Evolutionary conservation across 2,797 vertebrate genomes (phyloP).

Genomic region (Spondyliosoma cantharus): DNA sequence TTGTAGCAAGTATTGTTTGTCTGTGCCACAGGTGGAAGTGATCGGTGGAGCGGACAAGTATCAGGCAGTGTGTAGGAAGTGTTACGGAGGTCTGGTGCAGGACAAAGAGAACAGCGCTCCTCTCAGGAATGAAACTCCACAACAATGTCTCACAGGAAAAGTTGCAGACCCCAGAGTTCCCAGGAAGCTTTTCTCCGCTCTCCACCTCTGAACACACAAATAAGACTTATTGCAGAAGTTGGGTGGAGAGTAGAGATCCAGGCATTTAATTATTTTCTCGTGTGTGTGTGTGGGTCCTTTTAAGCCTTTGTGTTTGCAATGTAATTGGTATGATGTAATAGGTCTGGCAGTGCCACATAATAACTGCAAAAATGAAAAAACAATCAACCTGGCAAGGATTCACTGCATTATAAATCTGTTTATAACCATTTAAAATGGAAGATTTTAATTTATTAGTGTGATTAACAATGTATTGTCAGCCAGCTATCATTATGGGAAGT

Average conservation of each 20-base stretch:
- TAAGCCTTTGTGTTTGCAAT: neutral
- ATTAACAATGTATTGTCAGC: neutral
- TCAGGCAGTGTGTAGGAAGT: conserved; percentile 91
- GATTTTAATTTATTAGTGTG: conserved; percentile 25
- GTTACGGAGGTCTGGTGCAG: conserved; percentile 85
- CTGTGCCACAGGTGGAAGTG: conserved; percentile 90
- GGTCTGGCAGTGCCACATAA: neutral
- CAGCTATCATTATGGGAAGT: neutral
- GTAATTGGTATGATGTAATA: neutral
- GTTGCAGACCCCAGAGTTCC: conserved; percentile 44
- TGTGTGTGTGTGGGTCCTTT: neutral
- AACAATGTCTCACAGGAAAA: conserved; percentile 24
- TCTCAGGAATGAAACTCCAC: conserved; percentile 70
- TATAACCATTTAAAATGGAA: neutral
- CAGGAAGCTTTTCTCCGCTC: conserved; percentile 83
- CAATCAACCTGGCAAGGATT: neutral
- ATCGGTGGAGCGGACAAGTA: conserved; percentile 97
- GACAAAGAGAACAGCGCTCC: conserved; percentile 88
- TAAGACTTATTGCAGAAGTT: neutral
- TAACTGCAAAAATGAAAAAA: neutral
- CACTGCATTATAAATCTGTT: neutral
- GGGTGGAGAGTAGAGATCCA: neutral
- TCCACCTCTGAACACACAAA: conserved; percentile 72
- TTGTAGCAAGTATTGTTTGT: conserved; percentile 3
- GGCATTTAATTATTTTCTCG: neutral